Evolutionary conservation across 2,888 invertebrate genomes (phyloP), one percentile per base, ranked within the genome.

Genomic region (Mythimna vitellina): DNA sequence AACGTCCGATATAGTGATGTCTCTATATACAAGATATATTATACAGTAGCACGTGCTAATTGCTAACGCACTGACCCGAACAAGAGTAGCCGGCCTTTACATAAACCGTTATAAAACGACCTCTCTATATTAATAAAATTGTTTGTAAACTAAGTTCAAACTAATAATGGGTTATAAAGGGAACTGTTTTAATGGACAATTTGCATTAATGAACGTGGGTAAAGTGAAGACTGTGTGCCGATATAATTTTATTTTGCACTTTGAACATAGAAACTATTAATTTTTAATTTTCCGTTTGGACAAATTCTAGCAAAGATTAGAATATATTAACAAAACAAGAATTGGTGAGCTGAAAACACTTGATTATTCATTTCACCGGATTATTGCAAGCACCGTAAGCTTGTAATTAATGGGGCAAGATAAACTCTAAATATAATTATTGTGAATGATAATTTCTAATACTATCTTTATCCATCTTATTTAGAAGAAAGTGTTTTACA

Each of bases 41-140:
- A 51, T 65, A 69, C 63, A 76, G 49, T 46, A 61, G 38, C 56
- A 67, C 76, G 81, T 78, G 81, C 66, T 83, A 74, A 81, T 83
- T 81, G 70, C 53, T 53, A 20, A 74, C 64, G 63, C 70, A 73
- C 62, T 83, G 68, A 70, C 81, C 72, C 72, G 29, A 9, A 74
- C 73, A 65, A 71, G 51, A 71, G 54, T 56, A 56, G 42, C 25
- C 10, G 51, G 38, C 49, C 58, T 49, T 46, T 54, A 72, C 56
- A 53, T 49, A 61, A 67, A 70, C 73, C 61, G 56, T 70, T 76
- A 71, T 71, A 71, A 66, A 75, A 76, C 66, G 61, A 58, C 71
- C 53, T 61, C 53, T 61, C 53, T 61, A 38, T 70, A 70, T 56
- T 72, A 69, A 71, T 80, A 71, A 71, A 72, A 65, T 63, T 80